Base-by-base conservation (phyloP, 53 echinoderm and acorn worm genomes). In the Patiria pectinifera region DNA sequence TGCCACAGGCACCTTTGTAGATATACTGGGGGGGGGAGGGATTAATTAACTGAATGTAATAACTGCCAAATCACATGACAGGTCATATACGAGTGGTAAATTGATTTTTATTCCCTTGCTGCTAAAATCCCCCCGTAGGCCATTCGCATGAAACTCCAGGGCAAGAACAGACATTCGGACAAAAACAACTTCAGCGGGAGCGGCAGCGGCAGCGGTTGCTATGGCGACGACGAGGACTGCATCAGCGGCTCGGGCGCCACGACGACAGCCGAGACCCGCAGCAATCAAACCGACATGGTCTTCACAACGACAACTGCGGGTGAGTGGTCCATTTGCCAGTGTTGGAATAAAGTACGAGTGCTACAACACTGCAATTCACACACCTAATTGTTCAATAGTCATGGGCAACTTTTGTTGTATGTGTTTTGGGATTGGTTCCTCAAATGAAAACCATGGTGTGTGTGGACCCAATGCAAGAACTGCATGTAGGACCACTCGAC, bases 161-260 rank as follows among this genome's bases (percentile, higher is more conserved):
- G 81, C 81, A 90, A 81, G 48, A 90, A 80, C 4, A 21, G 90
- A 63, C 62, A 69, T 24, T 25, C 45, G 19, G 47, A 80, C 19
- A 69, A 90, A 15, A 21, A 26, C 26, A 45, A 95, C 26, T 78
- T 93, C 70, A 95, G 95, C 53, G 95, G 95, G 23, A 85, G 86
- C 43, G 93, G 86, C 26, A 90, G 84, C 25, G 95, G 94, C 14
- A 92, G 92, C 18, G 94, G 92, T 53, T 94, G 94, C 84, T 69
- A 23, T 69, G 88, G 82, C 58, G 94, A 92, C 88, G 94, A 94
- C 47, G 94, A 94, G 75, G 94, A 94, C 62, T 94, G 94, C 45
- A 66, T 72, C 43, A 92, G 92, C 14, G 92, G 92, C 16, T 78
- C 78, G 0, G 85, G 78, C 23, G 76, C 18, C 25, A 23, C 45